Conservation (phyloP, 2,797 vertebrate species). For the Enteromius anoplus region DNA sequence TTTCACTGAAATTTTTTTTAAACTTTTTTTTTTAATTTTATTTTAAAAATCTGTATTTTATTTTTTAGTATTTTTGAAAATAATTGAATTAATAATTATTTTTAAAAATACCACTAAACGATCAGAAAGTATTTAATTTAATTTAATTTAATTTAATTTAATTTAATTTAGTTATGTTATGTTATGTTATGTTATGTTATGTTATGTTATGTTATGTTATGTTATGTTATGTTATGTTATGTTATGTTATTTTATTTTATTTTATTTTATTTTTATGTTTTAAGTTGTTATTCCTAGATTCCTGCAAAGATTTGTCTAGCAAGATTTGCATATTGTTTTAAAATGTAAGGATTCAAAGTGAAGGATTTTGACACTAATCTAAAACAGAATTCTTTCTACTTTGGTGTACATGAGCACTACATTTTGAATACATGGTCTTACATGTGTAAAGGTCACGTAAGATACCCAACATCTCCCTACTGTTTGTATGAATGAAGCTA, state of each 20-base stretch:
- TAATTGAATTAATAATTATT: neutral
- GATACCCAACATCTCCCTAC: constrained; percentile 18
- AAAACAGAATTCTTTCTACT: too few relatives aligned
- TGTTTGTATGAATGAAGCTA: constrained; percentile 26
- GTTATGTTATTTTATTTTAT: neutral
- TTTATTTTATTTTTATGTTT: neutral
- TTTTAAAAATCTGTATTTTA: neutral
- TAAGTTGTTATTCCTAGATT: too few relatives aligned
- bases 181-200: too few relatives aligned
- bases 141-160: too few relatives aligned
- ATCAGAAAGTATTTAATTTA: neutral
- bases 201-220: too few relatives aligned
- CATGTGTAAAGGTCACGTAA: constrained; percentile 19
- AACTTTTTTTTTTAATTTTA: neutral
- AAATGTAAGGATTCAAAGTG: neutral
- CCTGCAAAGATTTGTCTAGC: too few relatives aligned
- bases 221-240: too few relatives aligned
- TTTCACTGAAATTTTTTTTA: neutral
- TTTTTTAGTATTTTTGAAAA: neutral
- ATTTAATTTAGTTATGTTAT: too few relatives aligned
- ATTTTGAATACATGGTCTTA: constrained; percentile 8
- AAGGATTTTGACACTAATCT: neutral
- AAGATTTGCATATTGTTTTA: neutral
- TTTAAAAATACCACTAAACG: neutral
- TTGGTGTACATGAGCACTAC: neutral